Base-by-base conservation (phyloP, 2,888 invertebrate species). In the Candidula unifasciata region DNA sequence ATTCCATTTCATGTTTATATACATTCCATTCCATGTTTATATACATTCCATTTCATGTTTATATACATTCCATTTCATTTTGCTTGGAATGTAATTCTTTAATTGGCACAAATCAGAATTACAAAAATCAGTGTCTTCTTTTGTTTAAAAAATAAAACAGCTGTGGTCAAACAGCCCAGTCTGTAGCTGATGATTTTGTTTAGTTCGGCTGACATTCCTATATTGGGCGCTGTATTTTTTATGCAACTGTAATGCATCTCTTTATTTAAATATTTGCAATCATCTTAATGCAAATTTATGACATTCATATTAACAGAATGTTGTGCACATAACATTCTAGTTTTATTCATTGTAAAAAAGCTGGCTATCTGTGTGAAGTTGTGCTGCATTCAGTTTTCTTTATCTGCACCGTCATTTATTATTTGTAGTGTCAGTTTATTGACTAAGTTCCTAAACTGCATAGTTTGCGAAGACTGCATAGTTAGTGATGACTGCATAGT, bases 211-310 rank as follows among this genome's bases (percentile, higher is more conserved):
- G 44, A 44, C 13, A 13, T 44, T 10, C 44, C 13, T 44, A 13
- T 10, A 44, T 44, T 44, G 44, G 13, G n/a, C n/a, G n/a, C n/a
- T n/a, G n/a, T n/a, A n/a, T n/a, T n/a, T n/a, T n/a, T n/a, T n/a
- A 52, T 44, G 44, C 44, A 73, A 66, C 37, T 44, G 44, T 73
- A 73, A 44, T 27, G 37, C 24, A 73, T 73, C 73, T 73, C 24
- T 73, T 73, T 71, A 33, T 52, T 6, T 37, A 73, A n/a, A 44
- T 44, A 27, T 73, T 37, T 71, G 37, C n/a, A 10, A 3, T 37
- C 37, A n/a, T 73, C n/a, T 73, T 73, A n/a, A 13, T n/a, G n/a
- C 24, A 73, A 44, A 73, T 73, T 52, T 73, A 13, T 73, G n/a
- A 52, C 73, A 52, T 73, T 52, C 44, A 37, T 73, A n/a, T 52